phyloP scores from a whole-genome alignment of 2,888 invertebrate genomes.

The Xiphydria camelus region DNA sequence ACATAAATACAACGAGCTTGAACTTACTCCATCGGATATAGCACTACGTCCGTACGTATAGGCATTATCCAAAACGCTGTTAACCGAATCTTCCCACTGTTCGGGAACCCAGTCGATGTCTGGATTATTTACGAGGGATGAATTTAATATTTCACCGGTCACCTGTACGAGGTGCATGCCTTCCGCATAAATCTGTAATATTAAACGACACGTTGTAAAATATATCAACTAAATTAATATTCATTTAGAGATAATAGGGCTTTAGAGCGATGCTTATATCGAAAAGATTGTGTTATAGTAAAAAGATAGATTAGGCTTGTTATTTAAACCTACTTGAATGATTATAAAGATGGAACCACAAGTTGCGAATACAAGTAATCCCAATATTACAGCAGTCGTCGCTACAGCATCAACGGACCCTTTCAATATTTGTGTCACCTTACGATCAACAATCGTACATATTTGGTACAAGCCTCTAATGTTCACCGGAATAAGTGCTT shows the following conservation, averaged over 20 bases:
- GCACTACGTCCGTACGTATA: constrained; percentile 91
- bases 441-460: constrained; percentile 66
- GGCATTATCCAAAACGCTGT: constrained; percentile 89
- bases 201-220: too few species aligned
- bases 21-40: constrained; percentile 79
- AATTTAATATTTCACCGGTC: constrained; percentile 85
- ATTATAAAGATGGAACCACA: constrained; percentile 81
- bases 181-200: constrained; percentile 88
- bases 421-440: constrained; percentile 68
- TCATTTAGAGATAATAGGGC: too few species aligned
- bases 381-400: constrained; percentile 81
- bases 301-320: too few species aligned
- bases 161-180: constrained; percentile 89
- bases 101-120: constrained; percentile 79
- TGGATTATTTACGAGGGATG: constrained; percentile 86
- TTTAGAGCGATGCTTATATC: too few species aligned
- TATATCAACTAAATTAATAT: too few species aligned
- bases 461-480: constrained; percentile 77
- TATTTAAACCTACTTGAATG: constrained; percentile 69
- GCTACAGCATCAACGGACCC: constrained; percentile 85
- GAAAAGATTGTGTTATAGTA: too few species aligned
- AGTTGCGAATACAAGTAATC: constrained; percentile 78
- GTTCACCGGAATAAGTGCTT: constrained; percentile 75
- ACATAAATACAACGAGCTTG: too few species aligned
- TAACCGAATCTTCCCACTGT: constrained; percentile 81